Evolutionary conservation across 2,888 invertebrate genomes (phyloP), one percentile per base, ranked within the genome.

Genomic region (Criorhina ranunculi): DNA sequence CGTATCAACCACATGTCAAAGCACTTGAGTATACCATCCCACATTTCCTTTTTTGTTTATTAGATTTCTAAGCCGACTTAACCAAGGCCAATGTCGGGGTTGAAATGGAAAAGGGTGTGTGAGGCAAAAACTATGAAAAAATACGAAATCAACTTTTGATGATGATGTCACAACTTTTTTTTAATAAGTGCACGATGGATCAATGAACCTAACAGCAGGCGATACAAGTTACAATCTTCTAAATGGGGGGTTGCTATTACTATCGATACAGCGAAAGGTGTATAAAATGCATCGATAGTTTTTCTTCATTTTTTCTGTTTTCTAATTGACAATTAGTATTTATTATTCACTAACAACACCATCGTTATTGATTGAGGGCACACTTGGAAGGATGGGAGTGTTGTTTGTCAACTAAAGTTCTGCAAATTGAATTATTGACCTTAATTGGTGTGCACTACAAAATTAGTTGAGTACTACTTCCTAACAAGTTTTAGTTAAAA

Each of bases 331-430:
- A 49, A 31, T 72, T 60, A 31, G 31, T 19, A 17, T 72, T n/a
- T 8, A 72, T 31, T 72, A 51, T 72, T 72, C 17, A 49, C 49
- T 12, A 24, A 9, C 12, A 51, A 53, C 40, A 62, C 40, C 17
- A n/a, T 7, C 35, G 31, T 78, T 64, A 53, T 70, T 73, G 79
- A 44, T 73, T 51, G 44, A 33, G 11, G n/a, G 9, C 57, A 11
- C 9, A 0, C 46, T 46, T 46, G 19, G 37, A 11, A 12, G 40
- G 24, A 1, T 24, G 24, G 35, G 9, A 55, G 15, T 17, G 46
- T 24, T 80, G 75, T 80, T 67, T 80, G 29, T 59, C 64, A 73
- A 73, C 60, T n/a, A 80, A 80, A 60, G 11, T 59, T 53, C 8
- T 60, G 67, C 59, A 33, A 24, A 15, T 15, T 72, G 24, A 49